Conservation (phyloP, 2,888 invertebrate species). For the Leucoptera coffeella region DNA sequence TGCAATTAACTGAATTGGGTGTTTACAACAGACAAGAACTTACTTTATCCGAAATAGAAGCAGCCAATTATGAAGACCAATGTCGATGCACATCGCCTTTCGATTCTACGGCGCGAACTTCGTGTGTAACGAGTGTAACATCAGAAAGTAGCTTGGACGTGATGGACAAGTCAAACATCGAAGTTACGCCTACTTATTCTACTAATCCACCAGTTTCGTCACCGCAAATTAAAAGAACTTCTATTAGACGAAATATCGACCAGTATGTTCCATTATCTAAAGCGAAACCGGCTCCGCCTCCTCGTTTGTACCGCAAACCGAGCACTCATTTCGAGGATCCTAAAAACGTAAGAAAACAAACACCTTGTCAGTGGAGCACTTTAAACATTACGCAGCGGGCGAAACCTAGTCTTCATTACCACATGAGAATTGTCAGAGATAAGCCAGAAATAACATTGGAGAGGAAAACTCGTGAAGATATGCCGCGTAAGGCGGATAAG, state of each 20-base stretch:
- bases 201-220: constrained; percentile 37
- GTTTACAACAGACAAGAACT: constrained; percentile 29
- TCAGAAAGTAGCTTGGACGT: constrained; percentile 53
- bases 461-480: constrained; percentile 23
- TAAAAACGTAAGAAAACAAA: constrained; percentile 35
- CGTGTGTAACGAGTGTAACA: constrained; percentile 52
- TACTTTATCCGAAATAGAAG: constrained; percentile 53
- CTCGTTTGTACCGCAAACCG: constrained; percentile 36
- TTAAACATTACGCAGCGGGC: constrained; percentile 38
- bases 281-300: constrained; percentile 38
- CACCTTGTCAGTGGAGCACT: constrained; percentile 42
- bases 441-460: constrained; percentile 14
- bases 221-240: constrained; percentile 43
- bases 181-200: constrained; percentile 42
- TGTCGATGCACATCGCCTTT: constrained; percentile 70
- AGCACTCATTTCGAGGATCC: constrained; percentile 39
- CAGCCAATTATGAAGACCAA: constrained; percentile 60
- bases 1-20: constrained; percentile 17
- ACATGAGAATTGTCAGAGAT: constrained; percentile 44
- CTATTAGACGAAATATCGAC: constrained; percentile 35
- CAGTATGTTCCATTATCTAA: constrained; percentile 33
- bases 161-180: constrained; percentile 34
- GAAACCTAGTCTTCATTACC: constrained; percentile 44
- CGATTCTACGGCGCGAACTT: constrained; percentile 65
- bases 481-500: constrained; percentile 27